phyloP scores from a whole-genome alignment of 2,888 invertebrate genomes.

The Blera fallax region DNA sequence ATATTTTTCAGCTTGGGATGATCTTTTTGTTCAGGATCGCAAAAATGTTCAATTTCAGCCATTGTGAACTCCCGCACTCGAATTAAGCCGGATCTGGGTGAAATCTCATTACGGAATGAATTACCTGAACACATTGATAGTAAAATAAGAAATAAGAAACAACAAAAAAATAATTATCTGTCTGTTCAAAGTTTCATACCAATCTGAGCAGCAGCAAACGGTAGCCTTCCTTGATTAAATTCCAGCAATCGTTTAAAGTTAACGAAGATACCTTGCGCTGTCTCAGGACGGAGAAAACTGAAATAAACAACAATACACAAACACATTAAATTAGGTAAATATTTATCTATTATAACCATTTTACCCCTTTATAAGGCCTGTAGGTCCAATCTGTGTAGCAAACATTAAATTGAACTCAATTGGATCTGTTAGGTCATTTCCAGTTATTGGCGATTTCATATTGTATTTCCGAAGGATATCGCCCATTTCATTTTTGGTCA shows the following conservation, averaged over 20 bases:
- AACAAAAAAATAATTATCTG: background rate
- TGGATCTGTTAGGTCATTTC: constrained; percentile 96
- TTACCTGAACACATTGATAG: constrained; percentile 81
- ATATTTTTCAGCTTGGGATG: constrained; percentile 94
- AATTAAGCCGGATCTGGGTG: constrained; percentile 96
- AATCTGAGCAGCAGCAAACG: constrained; percentile 99
- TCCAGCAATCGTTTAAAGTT: constrained; percentile 98
- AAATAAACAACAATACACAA: constrained; percentile 4
- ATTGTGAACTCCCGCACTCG: constrained; percentile 99
- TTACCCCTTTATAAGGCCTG: constrained; percentile 94
- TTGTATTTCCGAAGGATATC: constrained; percentile 91
- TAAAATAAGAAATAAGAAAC: background rate
- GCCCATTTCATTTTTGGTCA: constrained; percentile 94
- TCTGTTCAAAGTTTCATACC: constrained; percentile 82
- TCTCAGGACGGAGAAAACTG: constrained; percentile 97
- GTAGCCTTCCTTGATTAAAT: constrained; percentile 97
- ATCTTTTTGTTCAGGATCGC: constrained; percentile 93
- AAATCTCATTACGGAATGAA: constrained; percentile 99
- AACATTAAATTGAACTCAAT: constrained; percentile 99
- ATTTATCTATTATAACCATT: no score
- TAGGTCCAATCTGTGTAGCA: constrained; percentile 98
- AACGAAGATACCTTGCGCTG: constrained; percentile 99
- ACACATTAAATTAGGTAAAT: background rate
- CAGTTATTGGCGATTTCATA: constrained; percentile 97
- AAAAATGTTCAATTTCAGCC: constrained; percentile 99